phyloP scores from a whole-genome alignment of 2,113 vertebrate genomes.

The Mormyrus lacerda region DNA sequence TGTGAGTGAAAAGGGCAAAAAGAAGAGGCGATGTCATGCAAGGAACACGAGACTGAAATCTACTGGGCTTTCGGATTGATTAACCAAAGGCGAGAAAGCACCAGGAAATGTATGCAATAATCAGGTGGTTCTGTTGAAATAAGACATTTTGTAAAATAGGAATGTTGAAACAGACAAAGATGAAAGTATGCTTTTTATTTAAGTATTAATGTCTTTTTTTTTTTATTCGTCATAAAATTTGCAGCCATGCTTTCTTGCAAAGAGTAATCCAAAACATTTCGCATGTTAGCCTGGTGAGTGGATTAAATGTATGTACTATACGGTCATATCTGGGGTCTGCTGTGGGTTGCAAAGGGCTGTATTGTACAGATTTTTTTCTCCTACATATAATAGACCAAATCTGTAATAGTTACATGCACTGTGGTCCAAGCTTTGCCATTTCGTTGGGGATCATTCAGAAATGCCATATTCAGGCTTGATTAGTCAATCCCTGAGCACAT shows the following conservation, averaged over 20 bases:
- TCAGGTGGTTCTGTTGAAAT: slow-evolving; percentile 52
- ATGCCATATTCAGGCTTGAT: slow-evolving; percentile 32
- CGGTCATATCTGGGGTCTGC: slow-evolving; percentile 50
- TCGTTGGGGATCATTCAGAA: background rate
- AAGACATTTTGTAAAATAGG: slow-evolving; percentile 54
- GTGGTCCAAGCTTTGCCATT: slow-evolving; percentile 40
- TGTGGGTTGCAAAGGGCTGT: slow-evolving; percentile 59
- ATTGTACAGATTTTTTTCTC: slow-evolving; percentile 49
- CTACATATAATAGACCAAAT: slow-evolving; percentile 54
- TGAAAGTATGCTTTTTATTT: slow-evolving; percentile 34
- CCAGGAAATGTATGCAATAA: slow-evolving; percentile 54
- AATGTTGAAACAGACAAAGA: slow-evolving; percentile 35
- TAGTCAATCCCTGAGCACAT: slow-evolving; percentile 22
- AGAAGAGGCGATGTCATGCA: slow-evolving; percentile 26
- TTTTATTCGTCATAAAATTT: slow-evolving; percentile 36
- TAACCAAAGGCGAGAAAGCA: slow-evolving; percentile 59
- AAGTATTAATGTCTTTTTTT: slow-evolving; percentile 39
- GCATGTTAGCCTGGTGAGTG: slow-evolving; percentile 60
- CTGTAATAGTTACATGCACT: slow-evolving; percentile 28
- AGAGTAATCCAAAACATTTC: slow-evolving; percentile 59
- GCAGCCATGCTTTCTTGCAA: slow-evolving; percentile 50
- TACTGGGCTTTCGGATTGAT: slow-evolving; percentile 58
- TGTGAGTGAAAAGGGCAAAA: slow-evolving; percentile 41
- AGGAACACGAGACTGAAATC: slow-evolving; percentile 34
- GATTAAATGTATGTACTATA: slow-evolving; percentile 29